Percentiles rank a stretch among this genome's conserved stretches.
phyloP scores from a whole-genome alignment of 92 coral and sea anemone genomes.

The Actinostola sp. region DNA sequence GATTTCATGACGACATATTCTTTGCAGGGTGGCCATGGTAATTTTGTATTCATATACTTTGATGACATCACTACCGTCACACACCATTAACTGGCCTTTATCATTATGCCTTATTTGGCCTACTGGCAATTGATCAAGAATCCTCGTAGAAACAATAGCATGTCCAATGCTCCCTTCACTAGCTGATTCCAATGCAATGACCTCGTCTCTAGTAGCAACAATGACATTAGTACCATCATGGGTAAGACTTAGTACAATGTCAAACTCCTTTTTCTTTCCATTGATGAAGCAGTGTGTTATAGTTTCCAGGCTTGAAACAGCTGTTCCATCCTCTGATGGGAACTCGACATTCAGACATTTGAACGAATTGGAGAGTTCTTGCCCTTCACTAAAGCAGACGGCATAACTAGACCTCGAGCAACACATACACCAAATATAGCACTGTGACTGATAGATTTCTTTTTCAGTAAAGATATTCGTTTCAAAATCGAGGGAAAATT shows the following conservation, averaged over 20 bases:
- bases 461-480: too few species aligned
- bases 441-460: too few species aligned
- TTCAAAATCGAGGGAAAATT: too few species aligned
- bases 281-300: conserved; percentile 32
- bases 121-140: too few species aligned
- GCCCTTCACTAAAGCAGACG: conserved; percentile 55
- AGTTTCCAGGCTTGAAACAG: conserved; percentile 37
- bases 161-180: conserved; percentile 27
- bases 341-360: conserved; percentile 84
- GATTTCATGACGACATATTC: neutral
- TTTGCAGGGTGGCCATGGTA: neutral
- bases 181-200: conserved; percentile 39
- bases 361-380: conserved; percentile 61
- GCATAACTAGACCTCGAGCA: conserved; percentile 22
- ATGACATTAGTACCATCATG: conserved; percentile 50
- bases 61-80: neutral
- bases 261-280: conserved; percentile 31
- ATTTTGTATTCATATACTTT: conserved; percentile 2
- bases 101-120: neutral
- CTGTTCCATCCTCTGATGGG: conserved; percentile 93
- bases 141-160: conserved; percentile 18
- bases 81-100: neutral
- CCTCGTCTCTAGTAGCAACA: conserved; percentile 22
- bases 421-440: too few species aligned
- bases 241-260: conserved; percentile 5